These are phyloP conservation scores for Ptilorrhoa leucosticta DNA, from an alignment of 2,113 vertebrate genomes.

Conservation along the genomic window DNA sequence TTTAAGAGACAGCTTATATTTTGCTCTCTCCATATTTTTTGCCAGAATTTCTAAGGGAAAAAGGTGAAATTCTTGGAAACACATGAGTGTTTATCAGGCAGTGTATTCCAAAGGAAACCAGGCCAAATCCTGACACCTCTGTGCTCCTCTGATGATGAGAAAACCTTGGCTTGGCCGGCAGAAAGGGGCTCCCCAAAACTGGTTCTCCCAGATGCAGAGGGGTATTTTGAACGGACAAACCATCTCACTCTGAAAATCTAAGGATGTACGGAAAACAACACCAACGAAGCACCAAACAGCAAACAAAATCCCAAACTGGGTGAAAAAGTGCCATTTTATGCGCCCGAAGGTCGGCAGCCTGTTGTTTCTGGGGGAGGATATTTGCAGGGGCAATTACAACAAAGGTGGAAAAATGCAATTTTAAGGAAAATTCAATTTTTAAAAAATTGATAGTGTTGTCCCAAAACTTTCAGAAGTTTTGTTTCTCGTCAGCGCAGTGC, in stretches of 20 bases:
- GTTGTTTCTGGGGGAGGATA: neutral
- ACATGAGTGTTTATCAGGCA: neutral
- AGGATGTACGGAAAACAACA: neutral
- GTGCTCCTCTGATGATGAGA: neutral
- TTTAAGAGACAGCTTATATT: neutral
- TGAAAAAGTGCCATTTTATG: neutral
- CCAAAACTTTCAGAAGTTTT: neutral
- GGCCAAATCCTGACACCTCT: neutral
- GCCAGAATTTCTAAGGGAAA: neutral
- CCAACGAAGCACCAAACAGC: neutral
- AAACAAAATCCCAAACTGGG: neutral
- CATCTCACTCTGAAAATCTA: neutral
- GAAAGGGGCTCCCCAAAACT: neutral
- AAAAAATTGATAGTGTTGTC: accelerated
- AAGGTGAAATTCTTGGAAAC: neutral
- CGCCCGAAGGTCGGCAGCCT: neutral
- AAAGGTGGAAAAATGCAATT: neutral
- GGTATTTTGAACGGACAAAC: neutral
- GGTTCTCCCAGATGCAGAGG: neutral
- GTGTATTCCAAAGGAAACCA: neutral
- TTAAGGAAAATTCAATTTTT: neutral
- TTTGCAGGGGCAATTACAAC: neutral
- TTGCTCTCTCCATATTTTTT: neutral
- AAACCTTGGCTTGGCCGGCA: neutral
- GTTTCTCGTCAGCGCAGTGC: accelerated